A percentile compares a stretch with the other conserved stretches of the same genome.
phyloP scores from a whole-genome alignment of 2,113 vertebrate species.

The Alexandromys fortis region DNA sequence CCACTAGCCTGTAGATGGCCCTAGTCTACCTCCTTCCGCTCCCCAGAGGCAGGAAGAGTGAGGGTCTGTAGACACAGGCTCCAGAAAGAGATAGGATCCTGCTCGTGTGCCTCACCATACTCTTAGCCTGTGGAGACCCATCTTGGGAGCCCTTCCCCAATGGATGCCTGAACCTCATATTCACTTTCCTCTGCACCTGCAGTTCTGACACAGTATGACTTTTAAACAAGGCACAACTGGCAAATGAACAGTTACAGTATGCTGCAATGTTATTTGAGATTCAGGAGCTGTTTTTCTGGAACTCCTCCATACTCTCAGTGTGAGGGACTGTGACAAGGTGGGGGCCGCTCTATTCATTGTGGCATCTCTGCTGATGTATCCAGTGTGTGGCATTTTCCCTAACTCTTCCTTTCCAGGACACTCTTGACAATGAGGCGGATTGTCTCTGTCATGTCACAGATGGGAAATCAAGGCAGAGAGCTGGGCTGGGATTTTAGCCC shows the following conservation, averaged over 20 bases:
- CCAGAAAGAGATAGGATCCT: background rate
- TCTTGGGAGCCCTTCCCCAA: too few species aligned
- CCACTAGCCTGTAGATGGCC: background rate
- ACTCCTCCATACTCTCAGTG: background rate
- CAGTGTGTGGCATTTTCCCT: background rate
- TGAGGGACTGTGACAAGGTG: background rate
- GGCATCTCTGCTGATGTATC: background rate
- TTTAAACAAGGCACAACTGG: background rate
- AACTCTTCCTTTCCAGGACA: too few species aligned
- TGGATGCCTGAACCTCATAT: background rate
- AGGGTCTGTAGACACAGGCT: background rate
- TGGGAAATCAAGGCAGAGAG: background rate
- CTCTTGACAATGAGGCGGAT: background rate
- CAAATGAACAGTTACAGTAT: background rate
- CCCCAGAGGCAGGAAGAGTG: background rate
- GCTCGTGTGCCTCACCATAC: background rate
- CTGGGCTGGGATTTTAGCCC: background rate
- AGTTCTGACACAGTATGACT: background rate
- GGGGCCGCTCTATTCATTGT: background rate
- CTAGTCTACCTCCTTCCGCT: background rate
- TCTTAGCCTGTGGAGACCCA: background rate
- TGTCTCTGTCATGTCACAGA: background rate
- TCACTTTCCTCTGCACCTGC: too few species aligned
- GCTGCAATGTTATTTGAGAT: background rate
- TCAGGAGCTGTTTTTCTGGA: background rate